Conservation (phyloP, 2,888 invertebrate genomes). For the Tenthredo scrophulariae region DNA sequence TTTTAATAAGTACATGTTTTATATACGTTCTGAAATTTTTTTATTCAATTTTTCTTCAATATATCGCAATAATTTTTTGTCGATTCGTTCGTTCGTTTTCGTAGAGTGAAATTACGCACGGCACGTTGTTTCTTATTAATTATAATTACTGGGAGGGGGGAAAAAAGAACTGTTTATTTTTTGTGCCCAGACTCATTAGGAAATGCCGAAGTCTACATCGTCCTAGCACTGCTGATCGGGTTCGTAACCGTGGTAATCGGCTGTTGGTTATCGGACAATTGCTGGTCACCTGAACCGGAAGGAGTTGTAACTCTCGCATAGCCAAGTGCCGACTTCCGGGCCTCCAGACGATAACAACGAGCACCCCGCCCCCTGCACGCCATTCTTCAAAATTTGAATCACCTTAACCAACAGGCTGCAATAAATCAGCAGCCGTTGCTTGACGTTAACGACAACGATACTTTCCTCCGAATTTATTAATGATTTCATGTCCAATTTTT, state of each 20-base stretch:
- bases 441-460: constrained; percentile 68
- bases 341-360: constrained; percentile 75
- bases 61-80: background rate
- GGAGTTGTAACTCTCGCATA: constrained; percentile 85
- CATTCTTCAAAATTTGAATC: constrained; percentile 62
- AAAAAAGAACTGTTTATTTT: constrained; percentile 2
- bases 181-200: constrained; percentile 77
- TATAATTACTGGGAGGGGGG: background rate
- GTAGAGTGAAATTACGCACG: background rate
- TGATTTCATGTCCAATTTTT: background rate
- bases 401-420: constrained; percentile 53
- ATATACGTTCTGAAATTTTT: too few relatives aligned
- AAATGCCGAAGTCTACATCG: constrained; percentile 88
- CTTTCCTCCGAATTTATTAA: constrained; percentile 62
- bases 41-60: background rate
- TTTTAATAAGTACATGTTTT: too few relatives aligned
- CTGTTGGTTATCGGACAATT: constrained; percentile 89
- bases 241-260: constrained; percentile 87
- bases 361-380: constrained; percentile 65
- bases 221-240: constrained; percentile 86
- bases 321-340: constrained; percentile 83
- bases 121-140: background rate
- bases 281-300: constrained; percentile 87
- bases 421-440: constrained; percentile 64
- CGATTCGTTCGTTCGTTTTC: background rate